These are phyloP conservation scores for Zosterops hypoxanthus DNA, from an alignment of 2,113 vertebrate genomes.

Conservation along the genomic window DNA sequence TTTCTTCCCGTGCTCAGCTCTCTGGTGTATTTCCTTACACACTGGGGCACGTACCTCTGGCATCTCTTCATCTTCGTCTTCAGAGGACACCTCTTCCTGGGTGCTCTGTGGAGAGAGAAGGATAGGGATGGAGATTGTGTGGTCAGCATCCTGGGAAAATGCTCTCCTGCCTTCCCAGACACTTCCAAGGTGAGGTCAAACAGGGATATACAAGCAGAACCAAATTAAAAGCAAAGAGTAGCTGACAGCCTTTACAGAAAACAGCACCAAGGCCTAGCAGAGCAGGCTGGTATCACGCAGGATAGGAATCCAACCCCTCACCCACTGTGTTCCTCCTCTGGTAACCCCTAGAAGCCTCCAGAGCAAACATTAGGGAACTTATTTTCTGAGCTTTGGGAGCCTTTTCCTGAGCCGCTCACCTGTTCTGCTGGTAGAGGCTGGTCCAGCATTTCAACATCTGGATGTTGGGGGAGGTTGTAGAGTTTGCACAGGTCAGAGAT, in stretches of 20 bases:
- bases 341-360: neutral
- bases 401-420: slow-evolving; percentile 51
- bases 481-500: slow-evolving; percentile 97
- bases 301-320: neutral
- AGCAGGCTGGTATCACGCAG: neutral
- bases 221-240: neutral
- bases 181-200: neutral
- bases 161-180: neutral
- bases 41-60: slow-evolving; percentile 67
- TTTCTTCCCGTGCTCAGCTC: neutral
- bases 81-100: slow-evolving; percentile 80
- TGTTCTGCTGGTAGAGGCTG: slow-evolving; percentile 94
- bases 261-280: fast-evolving
- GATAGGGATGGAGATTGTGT: neutral
- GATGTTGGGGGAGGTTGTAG: slow-evolving; percentile 96
- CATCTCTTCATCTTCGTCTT: slow-evolving; percentile 83
- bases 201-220: neutral
- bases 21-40: fast-evolving
- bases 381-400: fast-evolving
- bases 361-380: neutral
- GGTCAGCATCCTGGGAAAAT: slow-evolving; percentile 50
- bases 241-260: neutral
- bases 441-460: slow-evolving; percentile 97
- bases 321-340: fast-evolving
- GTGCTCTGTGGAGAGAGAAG: slow-evolving; percentile 58